Base-by-base conservation (phyloP, 2,113 vertebrate genomes). In the Zeus faber region DNA sequence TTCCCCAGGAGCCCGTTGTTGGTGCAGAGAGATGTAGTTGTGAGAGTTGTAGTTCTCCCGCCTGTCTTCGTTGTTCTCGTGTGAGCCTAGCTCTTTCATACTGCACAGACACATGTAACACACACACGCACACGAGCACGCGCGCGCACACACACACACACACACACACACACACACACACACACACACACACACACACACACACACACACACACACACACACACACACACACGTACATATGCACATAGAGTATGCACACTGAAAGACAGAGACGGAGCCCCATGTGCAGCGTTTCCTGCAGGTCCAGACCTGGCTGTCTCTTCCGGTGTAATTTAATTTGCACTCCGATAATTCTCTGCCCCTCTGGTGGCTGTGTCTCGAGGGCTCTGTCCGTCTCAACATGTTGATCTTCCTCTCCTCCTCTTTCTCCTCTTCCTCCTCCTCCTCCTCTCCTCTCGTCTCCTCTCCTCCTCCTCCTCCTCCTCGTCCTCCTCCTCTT, bases 261-360 rank as follows among this genome's bases (percentile, higher is more conserved):
- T 59, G 26, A 54, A 24, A 25, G 14, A 49, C 54, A 64, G 37
- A 68, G 45, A 58, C 13, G 33, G 58, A 59, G 60, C 52, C 57
- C 55, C 54, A 62, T 76, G 75, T 68, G 65, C 77, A 66, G 64
- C 76, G 74, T 84, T 80, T 86, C 82, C 75, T 87, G 81, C 87
- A 86, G 85, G 87, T 86, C 82, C 85, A 87, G 87, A 85, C 85
- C 85, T 88, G 82, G 81, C 75, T 77, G 77, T 87, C 75, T 75
- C 84, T 86, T 88, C 88, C 85, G 84, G 84, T 87, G 78, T 89
- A 89, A 90, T 89, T 89, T 80, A 87, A 89, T 90, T 90, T 90
- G 76, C 81, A 74, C 86, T 86, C 80, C 79, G 82, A 77, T 89
- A 84, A 88, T 87, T 88, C 86, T 80, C 81, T 80, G 69, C 77